Base-by-base conservation (phyloP, 2,888 invertebrate genomes). In the Ceratothoa steindachneri region DNA sequence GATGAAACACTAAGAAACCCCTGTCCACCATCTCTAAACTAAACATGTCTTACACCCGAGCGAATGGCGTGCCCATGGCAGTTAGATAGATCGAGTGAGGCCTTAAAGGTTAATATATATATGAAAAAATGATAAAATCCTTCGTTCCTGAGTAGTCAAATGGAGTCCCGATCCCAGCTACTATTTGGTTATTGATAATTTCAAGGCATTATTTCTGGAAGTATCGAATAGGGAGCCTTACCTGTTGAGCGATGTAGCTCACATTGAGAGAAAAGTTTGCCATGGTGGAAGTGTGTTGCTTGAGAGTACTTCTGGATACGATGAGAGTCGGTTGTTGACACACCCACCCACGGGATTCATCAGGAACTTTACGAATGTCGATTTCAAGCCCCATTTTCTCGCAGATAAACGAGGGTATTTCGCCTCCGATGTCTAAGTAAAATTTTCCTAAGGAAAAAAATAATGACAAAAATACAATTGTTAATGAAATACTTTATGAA, bases 181-280 rank as follows among this genome's bases (percentile, higher is more conserved):
- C n/a, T n/a, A n/a, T n/a, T n/a, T n/a, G n/a, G n/a, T n/a, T n/a
- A n/a, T n/a, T n/a, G n/a, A n/a, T n/a, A n/a, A n/a, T n/a, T n/a
- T n/a, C n/a, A n/a, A n/a, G n/a, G n/a, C n/a, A n/a, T n/a, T n/a
- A n/a, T n/a, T n/a, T n/a, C n/a, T n/a, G n/a, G n/a, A n/a, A n/a
- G n/a, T n/a, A n/a, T n/a, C n/a, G n/a, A n/a, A 1, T 22, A 60
- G 27, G 12, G 27, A 12, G 22, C 19, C 74, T 69, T 70, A 89
- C 95, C 87, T 96, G 93, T 84, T 97, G 97, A 66, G 93, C 93
- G 82, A 97, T 94, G 83, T 92, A 93, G 71, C 93, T 88, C 81
- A 95, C 90, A 83, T 93, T 92, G 75, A 93, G 86, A 82, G 92
- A 93, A 83, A 96, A 93, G 85, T 96, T 95, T 73, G 96, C 89